A percentile compares a stretch with the other conserved stretches of the same genome.
phyloP scores from a whole-genome alignment of 53 echinoderm and acorn worm genomes.

The Henricia sp. region DNA sequence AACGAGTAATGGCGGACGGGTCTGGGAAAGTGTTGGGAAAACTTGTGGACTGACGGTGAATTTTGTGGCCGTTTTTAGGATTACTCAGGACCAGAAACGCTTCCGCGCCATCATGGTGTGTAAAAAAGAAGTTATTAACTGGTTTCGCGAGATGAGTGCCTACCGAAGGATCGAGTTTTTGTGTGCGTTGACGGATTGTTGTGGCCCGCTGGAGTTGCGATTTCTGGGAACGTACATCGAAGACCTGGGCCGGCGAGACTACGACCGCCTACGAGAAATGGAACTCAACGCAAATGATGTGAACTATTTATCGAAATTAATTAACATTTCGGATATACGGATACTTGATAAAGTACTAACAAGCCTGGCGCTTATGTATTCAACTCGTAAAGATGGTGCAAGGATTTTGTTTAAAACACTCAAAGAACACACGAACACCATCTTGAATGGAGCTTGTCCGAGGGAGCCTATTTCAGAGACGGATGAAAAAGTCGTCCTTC shows the following conservation, averaged over 20 bases:
- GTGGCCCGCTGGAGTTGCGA: slow-evolving; percentile 86
- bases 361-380: slow-evolving; percentile 97
- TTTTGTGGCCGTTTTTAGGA: slow-evolving; percentile 45
- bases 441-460: slow-evolving; percentile 77
- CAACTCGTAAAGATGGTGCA: slow-evolving; percentile 93
- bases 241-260: slow-evolving; percentile 89
- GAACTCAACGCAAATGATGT: slow-evolving; percentile 91
- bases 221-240: slow-evolving; percentile 98
- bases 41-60: slow-evolving; percentile 1
- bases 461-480: slow-evolving; percentile 71
- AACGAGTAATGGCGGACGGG: slow-evolving; percentile 47
- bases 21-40: neutral
- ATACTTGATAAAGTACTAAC: slow-evolving; percentile 99
- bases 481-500: slow-evolving; percentile 87
- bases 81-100: neutral
- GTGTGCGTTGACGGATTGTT: slow-evolving; percentile 98
- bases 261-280: slow-evolving; percentile 88
- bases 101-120: slow-evolving; percentile 94
- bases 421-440: slow-evolving; percentile 93
- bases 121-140: slow-evolving; percentile 94
- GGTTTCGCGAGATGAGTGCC: slow-evolving; percentile 92
- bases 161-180: slow-evolving; percentile 90
- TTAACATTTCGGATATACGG: slow-evolving; percentile 90
- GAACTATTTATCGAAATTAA: slow-evolving; percentile 93
- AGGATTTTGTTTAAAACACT: slow-evolving; percentile 87